Evolutionary conservation across 2,797 vertebrate species (phyloP).

Genomic region (Limosa lapponica): DNA sequence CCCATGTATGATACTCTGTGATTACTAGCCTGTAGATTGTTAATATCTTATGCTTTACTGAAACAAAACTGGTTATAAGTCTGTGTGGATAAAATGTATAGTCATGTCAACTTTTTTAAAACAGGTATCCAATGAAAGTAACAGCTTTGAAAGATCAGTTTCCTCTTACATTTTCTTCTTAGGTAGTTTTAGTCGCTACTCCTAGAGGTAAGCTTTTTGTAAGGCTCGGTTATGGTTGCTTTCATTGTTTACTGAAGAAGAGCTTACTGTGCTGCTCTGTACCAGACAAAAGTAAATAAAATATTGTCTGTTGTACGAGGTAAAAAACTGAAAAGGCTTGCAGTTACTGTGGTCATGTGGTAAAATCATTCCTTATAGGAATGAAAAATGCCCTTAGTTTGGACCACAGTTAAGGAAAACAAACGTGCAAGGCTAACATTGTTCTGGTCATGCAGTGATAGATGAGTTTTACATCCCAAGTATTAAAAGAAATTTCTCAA

Average conservation of each 20-base stretch:
- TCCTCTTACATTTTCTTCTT: not conserved
- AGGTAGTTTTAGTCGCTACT: not conserved
- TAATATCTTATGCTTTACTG: not conserved
- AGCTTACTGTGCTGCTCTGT: not conserved
- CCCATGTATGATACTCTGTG: not conserved
- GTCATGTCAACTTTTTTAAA: not conserved
- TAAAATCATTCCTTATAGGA: not conserved
- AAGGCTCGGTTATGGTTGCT: not conserved
- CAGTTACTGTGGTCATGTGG: not conserved
- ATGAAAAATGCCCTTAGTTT: not conserved
- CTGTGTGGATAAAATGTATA: not conserved
- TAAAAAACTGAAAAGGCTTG: not conserved
- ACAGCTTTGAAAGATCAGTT: not conserved
- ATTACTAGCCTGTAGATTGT: not conserved
- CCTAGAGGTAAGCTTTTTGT: not conserved
- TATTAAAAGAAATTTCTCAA: not conserved
- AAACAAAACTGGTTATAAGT: not conserved
- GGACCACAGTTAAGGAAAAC: not conserved
- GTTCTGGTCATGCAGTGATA: not conserved
- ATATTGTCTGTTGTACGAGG: not conserved
- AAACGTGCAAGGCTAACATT: accelerated
- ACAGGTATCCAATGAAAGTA: not conserved
- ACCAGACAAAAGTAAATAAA: not conserved
- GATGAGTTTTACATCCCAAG: not conserved
- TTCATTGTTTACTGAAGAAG: not conserved